Conservation (phyloP, 1,140 invertebrate genomes). For the Drosophila nannoptera region DNA sequence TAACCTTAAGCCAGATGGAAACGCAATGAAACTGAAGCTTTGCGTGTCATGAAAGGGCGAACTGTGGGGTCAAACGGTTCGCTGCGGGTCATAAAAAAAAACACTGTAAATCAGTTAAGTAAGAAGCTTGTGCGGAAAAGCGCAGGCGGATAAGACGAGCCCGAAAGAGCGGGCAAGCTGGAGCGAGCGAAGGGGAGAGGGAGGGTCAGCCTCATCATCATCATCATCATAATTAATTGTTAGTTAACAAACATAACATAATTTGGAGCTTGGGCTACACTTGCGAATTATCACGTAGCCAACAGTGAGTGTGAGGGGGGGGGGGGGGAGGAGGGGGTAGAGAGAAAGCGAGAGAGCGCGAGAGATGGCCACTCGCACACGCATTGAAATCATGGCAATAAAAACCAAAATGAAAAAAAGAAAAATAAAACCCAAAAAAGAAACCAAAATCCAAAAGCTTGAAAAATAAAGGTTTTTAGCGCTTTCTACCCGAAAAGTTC, state of each 20-base stretch:
- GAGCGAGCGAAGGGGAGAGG: neutral
- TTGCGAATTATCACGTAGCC: constrained; percentile 30
- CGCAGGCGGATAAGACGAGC: neutral
- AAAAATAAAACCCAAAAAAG: neutral
- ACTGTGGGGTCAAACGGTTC: neutral
- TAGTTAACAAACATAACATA: constrained; percentile 2
- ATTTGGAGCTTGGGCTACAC: constrained; percentile 12
- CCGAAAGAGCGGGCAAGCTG: neutral
- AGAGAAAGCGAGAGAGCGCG: neutral
- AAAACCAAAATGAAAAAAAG: constrained; percentile 25
- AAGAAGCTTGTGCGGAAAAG: neutral
- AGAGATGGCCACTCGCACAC: constrained; percentile 1
- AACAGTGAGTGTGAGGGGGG: constrained; percentile 9
- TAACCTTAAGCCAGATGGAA: neutral
- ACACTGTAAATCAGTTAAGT: neutral
- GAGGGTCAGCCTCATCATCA: constrained; percentile 1
- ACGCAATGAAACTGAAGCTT: neutral
- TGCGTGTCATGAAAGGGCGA: neutral
- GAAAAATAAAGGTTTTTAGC: constrained; percentile 51
- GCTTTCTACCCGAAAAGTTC: constrained; percentile 52
- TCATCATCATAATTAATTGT: constrained; percentile 3
- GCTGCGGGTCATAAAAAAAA: neutral
- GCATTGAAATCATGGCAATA: constrained; percentile 43
- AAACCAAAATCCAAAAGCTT: constrained; percentile 22
- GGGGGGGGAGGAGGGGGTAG: neutral